These are phyloP conservation scores for Orthosia incerta DNA, from an alignment of 2,888 invertebrate genomes.

Conservation along the genomic window DNA sequence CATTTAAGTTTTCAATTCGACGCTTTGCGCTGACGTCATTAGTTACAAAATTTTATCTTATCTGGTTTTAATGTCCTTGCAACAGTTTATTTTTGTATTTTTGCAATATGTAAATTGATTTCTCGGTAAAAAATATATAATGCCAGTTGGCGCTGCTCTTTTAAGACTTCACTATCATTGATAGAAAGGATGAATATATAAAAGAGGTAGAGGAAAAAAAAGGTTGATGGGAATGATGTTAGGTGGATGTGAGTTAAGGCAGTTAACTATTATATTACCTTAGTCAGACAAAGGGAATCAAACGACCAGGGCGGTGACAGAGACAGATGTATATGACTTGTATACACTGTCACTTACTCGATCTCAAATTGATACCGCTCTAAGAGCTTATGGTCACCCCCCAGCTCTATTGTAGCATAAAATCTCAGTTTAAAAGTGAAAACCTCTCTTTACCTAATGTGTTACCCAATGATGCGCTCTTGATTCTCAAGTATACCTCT, in stretches of 20 bases:
- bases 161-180: background rate
- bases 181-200: background rate
- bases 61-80: background rate
- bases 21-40: constrained; percentile 1
- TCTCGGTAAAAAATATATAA: background rate
- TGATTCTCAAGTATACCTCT: constrained; percentile 3
- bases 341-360: no score
- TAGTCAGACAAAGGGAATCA: background rate
- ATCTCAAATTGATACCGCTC: no score
- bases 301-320: background rate
- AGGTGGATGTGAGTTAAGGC: background rate
- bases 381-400: no score
- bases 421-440: background rate
- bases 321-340: no score
- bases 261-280: background rate
- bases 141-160: background rate
- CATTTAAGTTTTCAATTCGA: constrained; percentile 34
- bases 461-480: background rate
- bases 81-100: constrained; percentile 3
- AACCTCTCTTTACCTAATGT: background rate
- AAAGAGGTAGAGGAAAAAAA: background rate
- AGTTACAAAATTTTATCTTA: constrained; percentile 17
- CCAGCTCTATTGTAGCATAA: no score
- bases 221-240: background rate
- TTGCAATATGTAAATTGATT: background rate